These are phyloP conservation scores for Sarcophaga rosellei DNA, from an alignment of 2,888 invertebrate species.

Conservation along the genomic window DNA sequence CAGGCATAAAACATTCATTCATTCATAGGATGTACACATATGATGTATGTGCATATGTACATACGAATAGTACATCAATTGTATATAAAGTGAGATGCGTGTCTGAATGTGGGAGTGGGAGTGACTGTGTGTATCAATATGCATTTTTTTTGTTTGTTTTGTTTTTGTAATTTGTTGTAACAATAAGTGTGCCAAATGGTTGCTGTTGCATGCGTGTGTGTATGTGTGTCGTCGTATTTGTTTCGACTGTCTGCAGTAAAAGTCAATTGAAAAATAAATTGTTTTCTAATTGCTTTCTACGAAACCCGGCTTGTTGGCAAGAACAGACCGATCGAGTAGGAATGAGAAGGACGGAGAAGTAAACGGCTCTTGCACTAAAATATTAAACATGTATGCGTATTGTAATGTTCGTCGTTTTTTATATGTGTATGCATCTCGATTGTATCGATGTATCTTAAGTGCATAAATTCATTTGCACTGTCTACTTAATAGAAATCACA, in stretches of 20 bases:
- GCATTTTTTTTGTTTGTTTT: slow-evolving; percentile 2
- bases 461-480: not conserved
- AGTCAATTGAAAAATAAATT: slow-evolving; percentile 69
- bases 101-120: not conserved
- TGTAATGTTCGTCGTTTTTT: not conserved
- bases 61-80: not conserved
- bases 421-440: too few species aligned
- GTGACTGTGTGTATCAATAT: slow-evolving; percentile 23
- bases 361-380: not conserved
- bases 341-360: not conserved
- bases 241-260: slow-evolving; percentile 51
- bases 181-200: slow-evolving; percentile 46
- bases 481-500: slow-evolving; percentile 2
- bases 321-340: not conserved
- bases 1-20: not conserved
- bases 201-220: slow-evolving; percentile 32
- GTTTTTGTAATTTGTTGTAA: slow-evolving; percentile 33
- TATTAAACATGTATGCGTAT: too few species aligned
- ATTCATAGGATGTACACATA: not conserved
- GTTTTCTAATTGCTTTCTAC: slow-evolving; percentile 70
- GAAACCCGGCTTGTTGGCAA: slow-evolving; percentile 58
- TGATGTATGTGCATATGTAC: not conserved
- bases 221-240: not conserved
- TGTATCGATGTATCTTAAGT: not conserved
- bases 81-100: not conserved